These are phyloP conservation scores for Hirudo medicinalis DNA, from an alignment of 1,140 invertebrate genomes.

Conservation along the genomic window DNA sequence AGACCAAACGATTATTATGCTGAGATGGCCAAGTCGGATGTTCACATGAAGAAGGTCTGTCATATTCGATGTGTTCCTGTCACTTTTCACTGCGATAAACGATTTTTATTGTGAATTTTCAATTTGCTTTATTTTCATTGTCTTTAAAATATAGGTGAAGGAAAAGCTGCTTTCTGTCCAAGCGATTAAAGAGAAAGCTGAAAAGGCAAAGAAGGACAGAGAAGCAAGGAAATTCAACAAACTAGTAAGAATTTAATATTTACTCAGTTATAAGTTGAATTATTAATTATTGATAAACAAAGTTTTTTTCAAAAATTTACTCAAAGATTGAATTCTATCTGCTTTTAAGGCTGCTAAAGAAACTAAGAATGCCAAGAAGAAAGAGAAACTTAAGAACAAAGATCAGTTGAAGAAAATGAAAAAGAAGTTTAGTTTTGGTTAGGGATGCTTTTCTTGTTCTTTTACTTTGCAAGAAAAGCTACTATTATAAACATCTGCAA, in stretches of 20 bases:
- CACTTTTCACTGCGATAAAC: too few relatives aligned
- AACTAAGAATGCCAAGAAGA: slow-evolving; percentile 19
- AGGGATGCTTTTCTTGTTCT: background rate
- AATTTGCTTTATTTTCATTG: background rate
- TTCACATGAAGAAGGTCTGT: slow-evolving; percentile 85
- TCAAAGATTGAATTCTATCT: background rate
- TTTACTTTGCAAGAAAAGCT: too few relatives aligned
- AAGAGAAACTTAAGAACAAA: slow-evolving; percentile 17
- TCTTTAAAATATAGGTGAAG: slow-evolving; percentile 49
- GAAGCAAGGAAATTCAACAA: slow-evolving; percentile 84
- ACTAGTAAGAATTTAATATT: slow-evolving; percentile 46
- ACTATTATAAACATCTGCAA: too few relatives aligned
- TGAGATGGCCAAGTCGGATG: slow-evolving; percentile 94
- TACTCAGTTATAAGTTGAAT: background rate
- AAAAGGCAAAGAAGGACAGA: slow-evolving; percentile 74
- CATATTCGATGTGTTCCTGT: too few relatives aligned
- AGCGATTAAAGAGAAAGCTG: slow-evolving; percentile 62
- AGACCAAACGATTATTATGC: slow-evolving; percentile 93
- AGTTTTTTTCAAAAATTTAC: background rate
- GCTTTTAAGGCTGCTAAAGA: slow-evolving; percentile 12
- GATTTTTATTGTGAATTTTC: too few relatives aligned
- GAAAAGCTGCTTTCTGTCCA: slow-evolving; percentile 71
- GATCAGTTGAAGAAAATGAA: slow-evolving; percentile 27
- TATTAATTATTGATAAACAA: background rate
- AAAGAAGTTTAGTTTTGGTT: slow-evolving; percentile 29